Base-by-base conservation (phyloP, 2,888 invertebrate genomes). In the Ceraclea dissimilis region DNA sequence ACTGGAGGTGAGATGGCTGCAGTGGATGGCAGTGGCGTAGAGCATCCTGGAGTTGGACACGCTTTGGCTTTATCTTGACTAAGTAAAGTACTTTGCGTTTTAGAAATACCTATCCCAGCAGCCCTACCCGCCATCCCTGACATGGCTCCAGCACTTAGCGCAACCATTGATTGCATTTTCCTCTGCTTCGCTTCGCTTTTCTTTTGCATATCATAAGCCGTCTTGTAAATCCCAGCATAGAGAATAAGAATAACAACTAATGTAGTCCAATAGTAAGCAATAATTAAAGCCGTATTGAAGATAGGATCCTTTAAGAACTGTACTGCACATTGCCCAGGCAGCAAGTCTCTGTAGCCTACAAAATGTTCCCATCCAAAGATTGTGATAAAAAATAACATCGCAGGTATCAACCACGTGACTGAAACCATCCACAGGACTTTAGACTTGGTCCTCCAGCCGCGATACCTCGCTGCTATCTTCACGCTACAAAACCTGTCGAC, bases 331-430 rank as follows among this genome's bases (percentile, higher is more conserved):
- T 93, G 88, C 1, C 90, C 90, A 13, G 90, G 90, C 64, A 84
- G 76, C 52, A 96, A 79, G 65, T 95, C 93, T 59, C 96, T 79
- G 67, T 87, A 90, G 18, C 97, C 97, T 48, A 94, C 90, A 68
- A 98, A 98, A 71, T 95, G 94, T 69, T 97, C 97, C 96, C 98
- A 99, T 46, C 98, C 98, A 68, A 99, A 96, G 64, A 99, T 98
- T 61, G 95, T 94, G 63, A 94, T 93, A 73, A 98, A 98, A 74
- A 99, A 99, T 10, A 99, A 78, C 57, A 96, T 75, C 1, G 94
- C 91, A 49, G 99, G 99, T 64, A 99, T 89, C 54, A 96, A 90
- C 97, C 97, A 98, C 0, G 95, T 96, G 47, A 94, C 87, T 2
- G 91, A 89, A 1, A 97, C 93, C 93, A 97, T 95, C 82, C 90